Conservation (phyloP, 1,140 invertebrate species). For the Tetramorium simillimum region DNA sequence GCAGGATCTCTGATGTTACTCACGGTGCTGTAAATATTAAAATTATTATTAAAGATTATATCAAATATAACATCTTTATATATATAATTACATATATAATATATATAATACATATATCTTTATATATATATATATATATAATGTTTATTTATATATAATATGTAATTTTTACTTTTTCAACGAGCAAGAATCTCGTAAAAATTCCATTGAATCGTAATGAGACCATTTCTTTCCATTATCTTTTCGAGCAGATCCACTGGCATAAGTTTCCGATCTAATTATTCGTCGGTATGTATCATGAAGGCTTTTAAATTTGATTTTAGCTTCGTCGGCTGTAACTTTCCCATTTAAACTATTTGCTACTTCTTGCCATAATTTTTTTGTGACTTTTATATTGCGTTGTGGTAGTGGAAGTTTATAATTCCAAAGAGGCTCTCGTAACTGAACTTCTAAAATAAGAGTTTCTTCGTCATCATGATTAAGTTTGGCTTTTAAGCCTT, state of each 20-base stretch:
- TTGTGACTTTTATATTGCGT: not conserved
- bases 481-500: not conserved
- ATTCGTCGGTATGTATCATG: not conserved
- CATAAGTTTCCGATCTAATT: not conserved
- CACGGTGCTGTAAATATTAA: too few relatives aligned
- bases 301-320: constrained; percentile 2
- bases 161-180: not conserved
- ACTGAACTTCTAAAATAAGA: not conserved
- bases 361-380: not conserved
- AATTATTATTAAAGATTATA: too few relatives aligned
- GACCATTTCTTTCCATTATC: not conserved
- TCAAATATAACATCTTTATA: too few relatives aligned
- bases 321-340: not conserved
- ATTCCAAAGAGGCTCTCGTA: not conserved
- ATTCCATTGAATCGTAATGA: not conserved
- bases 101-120: too few relatives aligned
- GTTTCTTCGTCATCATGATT: not conserved
- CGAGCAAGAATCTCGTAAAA: not conserved
- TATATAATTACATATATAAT: too few relatives aligned
- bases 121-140: too few relatives aligned
- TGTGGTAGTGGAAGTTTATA: not conserved
- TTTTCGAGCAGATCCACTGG: not conserved
- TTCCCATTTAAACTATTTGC: not conserved
- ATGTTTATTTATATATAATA: not conserved
- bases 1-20: too few relatives aligned